Percentiles rank a stretch among this genome's conserved stretches.
phyloP scores from a whole-genome alignment of 2,888 invertebrate genomes.

The Panopea generosa region DNA sequence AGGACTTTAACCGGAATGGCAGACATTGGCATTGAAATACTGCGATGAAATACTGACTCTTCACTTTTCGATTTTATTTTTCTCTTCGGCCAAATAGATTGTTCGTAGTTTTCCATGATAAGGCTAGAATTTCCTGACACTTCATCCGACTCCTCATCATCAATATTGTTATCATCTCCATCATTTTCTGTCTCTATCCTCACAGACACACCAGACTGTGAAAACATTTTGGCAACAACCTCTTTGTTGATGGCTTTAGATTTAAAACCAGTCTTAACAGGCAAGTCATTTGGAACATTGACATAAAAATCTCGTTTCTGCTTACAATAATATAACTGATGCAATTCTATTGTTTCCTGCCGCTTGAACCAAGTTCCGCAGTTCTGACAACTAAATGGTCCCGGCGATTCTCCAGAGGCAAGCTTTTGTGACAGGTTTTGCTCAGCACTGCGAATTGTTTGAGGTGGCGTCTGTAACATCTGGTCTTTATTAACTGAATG shows the following conservation, averaged over 20 bases:
- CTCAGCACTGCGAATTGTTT: too few species aligned
- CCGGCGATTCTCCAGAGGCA: background rate
- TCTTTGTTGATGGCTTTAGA: conserved; percentile 21
- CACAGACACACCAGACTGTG: background rate
- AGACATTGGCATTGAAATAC: background rate
- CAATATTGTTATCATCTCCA: background rate
- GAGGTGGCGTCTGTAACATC: too few species aligned
- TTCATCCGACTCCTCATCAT: too few species aligned
- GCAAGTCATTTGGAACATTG: background rate
- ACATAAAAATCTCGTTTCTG: conserved; percentile 15
- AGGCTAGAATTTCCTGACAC: background rate
- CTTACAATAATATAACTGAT: conserved; percentile 91
- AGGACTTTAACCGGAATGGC: too few species aligned
- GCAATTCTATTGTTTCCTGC: conserved; percentile 92
- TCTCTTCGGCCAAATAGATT: conserved; percentile 7
- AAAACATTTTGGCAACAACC: conserved; percentile 46
- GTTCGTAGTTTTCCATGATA: conserved; percentile 30
- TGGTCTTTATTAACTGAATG: background rate
- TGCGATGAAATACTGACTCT: background rate
- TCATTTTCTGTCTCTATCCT: background rate
- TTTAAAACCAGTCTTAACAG: conserved; percentile 8
- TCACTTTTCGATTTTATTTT: background rate
- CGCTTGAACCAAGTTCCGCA: conserved; percentile 93
- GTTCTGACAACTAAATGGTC: conserved; percentile 88
- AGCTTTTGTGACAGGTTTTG: background rate